Conservation (phyloP, 2,797 vertebrate genomes). For the Petrocephalus sullivani region DNA sequence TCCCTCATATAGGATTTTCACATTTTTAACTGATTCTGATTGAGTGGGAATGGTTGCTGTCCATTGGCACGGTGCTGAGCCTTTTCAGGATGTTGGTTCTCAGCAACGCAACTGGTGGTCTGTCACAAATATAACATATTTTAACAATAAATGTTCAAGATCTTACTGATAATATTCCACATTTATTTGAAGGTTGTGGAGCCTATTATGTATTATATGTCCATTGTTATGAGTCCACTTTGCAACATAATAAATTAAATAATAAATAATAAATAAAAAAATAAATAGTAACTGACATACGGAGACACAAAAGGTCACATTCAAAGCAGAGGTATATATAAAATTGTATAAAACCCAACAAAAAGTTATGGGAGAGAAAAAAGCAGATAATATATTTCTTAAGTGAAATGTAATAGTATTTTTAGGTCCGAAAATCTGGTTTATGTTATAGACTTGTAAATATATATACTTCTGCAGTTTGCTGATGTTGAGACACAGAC, state of each 20-base stretch:
- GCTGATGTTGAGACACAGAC: neutral
- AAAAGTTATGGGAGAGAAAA: conserved; percentile 1
- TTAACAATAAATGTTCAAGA: neutral
- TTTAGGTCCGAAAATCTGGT: neutral
- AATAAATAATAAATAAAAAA: too few relatives aligned
- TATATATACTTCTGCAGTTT: neutral
- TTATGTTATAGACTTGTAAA: neutral
- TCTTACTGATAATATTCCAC: neutral
- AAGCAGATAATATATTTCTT: neutral
- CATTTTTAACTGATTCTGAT: neutral
- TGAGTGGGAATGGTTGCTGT: neutral
- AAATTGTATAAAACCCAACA: neutral
- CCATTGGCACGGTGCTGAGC: neutral
- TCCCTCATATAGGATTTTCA: neutral
- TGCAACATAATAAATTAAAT: neutral
- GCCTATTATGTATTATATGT: neutral
- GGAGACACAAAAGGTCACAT: neutral
- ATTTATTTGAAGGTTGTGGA: neutral
- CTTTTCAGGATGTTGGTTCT: neutral
- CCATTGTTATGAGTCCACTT: neutral
- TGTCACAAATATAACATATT: neutral
- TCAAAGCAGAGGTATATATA: neutral
- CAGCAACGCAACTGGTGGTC: neutral
- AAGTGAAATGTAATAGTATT: neutral
- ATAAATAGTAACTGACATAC: neutral